phyloP scores from a whole-genome alignment of 2,888 invertebrate species.

The Caenorhabditis sinica region DNA sequence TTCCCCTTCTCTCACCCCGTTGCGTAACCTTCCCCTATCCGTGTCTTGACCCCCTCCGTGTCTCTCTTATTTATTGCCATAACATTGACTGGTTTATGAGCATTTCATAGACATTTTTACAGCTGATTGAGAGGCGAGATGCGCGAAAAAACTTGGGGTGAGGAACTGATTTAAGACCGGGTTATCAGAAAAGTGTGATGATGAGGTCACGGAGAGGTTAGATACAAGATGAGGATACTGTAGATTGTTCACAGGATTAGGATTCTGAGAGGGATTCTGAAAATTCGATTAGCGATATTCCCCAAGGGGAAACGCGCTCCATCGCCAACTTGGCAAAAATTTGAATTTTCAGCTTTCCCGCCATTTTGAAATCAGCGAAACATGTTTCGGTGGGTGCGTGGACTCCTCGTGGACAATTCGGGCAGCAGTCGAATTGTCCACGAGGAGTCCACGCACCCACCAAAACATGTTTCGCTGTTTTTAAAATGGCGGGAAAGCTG shows the following conservation, averaged over 20 bases:
- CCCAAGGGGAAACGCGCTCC: no score
- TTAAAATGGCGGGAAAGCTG: no score
- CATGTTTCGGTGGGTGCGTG: no score
- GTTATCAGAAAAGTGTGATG: constrained; percentile 42
- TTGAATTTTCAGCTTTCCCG: no score
- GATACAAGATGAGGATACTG: no score
- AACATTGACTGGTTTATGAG: constrained; percentile 54
- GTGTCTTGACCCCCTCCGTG: constrained; percentile 1
- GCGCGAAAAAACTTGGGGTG: constrained; percentile 23
- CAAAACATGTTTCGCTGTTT: no score
- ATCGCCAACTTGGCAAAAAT: no score
- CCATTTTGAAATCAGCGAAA: no score
- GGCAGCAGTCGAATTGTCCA: no score
- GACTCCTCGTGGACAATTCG: no score
- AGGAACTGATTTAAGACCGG: background rate
- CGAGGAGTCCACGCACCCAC: no score
- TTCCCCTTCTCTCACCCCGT: constrained; percentile 18
- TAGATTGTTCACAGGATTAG: background rate
- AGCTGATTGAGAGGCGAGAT: constrained; percentile 20
- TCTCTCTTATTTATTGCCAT: constrained; percentile 42
- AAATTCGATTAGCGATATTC: background rate
- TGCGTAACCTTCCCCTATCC: constrained; percentile 31
- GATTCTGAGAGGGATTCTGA: background rate
- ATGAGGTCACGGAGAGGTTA: background rate
- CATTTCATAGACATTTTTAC: constrained; percentile 19